Evolutionary conservation across 2,888 invertebrate genomes (phyloP).

Genomic region (Nomada fabriciana): DNA sequence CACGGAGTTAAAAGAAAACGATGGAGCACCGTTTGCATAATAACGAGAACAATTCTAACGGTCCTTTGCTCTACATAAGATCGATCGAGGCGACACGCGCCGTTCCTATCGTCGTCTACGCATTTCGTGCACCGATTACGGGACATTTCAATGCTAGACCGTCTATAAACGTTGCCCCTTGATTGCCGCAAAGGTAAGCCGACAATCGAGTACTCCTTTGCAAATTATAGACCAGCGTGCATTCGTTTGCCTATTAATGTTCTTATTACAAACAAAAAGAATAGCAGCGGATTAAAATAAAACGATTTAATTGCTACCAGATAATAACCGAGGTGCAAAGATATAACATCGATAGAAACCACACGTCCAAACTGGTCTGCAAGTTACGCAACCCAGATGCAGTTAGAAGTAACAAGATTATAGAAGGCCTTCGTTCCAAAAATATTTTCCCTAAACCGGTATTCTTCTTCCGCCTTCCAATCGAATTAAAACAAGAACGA

Average conservation of each 20-base stretch:
- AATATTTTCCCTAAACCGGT: background rate
- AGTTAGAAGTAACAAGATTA: background rate
- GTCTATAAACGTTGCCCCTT: background rate
- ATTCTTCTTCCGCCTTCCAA: background rate
- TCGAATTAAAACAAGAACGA: background rate
- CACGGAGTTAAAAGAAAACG: conserved; percentile 23
- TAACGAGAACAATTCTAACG: conserved; percentile 69
- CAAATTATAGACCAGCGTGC: background rate
- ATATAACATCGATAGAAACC: no score
- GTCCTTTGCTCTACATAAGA: conserved; percentile 57
- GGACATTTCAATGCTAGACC: background rate
- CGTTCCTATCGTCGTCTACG: conserved; percentile 19
- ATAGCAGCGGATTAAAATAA: no score
- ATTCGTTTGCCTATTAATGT: no score
- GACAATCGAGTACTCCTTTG: background rate
- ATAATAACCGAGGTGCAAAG: no score
- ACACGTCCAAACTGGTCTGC: background rate
- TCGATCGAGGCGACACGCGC: conserved; percentile 56
- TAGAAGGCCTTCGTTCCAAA: background rate
- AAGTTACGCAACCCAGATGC: background rate
- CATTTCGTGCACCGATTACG: conserved; percentile 4
- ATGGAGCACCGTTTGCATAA: conserved; percentile 60
- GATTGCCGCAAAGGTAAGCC: background rate
- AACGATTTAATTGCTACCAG: no score
- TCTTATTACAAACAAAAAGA: no score